Evolutionary conservation across 23 tunicate genomes (phyloP).

Genomic region (Oikopleura albicans): DNA sequence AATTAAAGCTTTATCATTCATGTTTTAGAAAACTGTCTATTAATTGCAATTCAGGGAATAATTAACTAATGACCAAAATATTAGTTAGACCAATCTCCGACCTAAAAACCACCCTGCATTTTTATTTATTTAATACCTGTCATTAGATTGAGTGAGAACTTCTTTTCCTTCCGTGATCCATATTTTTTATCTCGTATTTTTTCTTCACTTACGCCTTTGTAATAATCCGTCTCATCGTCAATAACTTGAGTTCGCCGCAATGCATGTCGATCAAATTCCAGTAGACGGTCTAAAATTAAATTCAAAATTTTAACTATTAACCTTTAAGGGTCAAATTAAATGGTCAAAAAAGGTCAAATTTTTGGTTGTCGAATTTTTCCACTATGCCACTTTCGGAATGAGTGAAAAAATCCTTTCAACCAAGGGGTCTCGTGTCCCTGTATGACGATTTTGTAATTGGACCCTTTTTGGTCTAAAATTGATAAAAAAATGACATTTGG

Average conservation of each 20-base stretch:
- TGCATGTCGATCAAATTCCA: conserved; percentile 53
- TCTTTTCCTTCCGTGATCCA: conserved; percentile 63
- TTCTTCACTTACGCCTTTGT: conserved; percentile 27
- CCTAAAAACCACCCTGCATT: too few relatives aligned
- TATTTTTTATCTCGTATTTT: conserved; percentile 45
- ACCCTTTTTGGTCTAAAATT: too few relatives aligned
- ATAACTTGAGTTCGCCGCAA: conserved; percentile 49
- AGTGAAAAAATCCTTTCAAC: too few relatives aligned
- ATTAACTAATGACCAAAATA: neutral
- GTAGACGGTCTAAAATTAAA: conserved; percentile 27
- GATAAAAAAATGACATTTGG: too few relatives aligned
- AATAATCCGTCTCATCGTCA: conserved; percentile 90
- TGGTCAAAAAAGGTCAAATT: too few relatives aligned
- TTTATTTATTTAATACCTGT: too few relatives aligned
- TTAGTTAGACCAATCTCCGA: neutral
- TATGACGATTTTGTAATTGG: too few relatives aligned
- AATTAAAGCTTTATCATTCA: neutral
- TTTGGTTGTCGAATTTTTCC: too few relatives aligned
- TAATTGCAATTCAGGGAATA: neutral
- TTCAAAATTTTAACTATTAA: neutral
- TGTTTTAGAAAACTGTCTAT: too few relatives aligned
- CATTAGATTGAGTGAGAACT: conserved; percentile 22
- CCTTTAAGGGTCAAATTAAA: too few relatives aligned
- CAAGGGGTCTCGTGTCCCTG: too few relatives aligned
- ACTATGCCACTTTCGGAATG: too few relatives aligned